Conservation (phyloP, 2,888 invertebrate species). For the Trissolcus japonicus region DNA sequence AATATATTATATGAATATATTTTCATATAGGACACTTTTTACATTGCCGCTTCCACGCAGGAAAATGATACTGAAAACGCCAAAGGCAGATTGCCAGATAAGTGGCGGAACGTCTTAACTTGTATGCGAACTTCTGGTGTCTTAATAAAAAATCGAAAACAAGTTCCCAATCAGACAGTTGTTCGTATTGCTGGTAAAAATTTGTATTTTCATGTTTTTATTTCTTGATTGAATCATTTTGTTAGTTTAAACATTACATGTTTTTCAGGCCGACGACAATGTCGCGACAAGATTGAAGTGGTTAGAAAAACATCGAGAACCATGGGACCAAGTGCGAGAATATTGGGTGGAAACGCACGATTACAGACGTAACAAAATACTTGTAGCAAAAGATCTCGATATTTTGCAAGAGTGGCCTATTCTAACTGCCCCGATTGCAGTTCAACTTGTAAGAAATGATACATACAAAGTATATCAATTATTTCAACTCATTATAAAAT, state of each 20-base stretch:
- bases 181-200: too few species aligned
- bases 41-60: conserved; percentile 5
- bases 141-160: conserved; percentile 16
- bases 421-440: conserved; percentile 23
- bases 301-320: conserved; percentile 9
- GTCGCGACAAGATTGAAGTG: conserved; percentile 8
- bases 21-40: conserved; percentile 20
- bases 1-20: too few species aligned
- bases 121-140: conserved; percentile 12
- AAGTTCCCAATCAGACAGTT: neutral
- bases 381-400: neutral
- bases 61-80: conserved; percentile 31
- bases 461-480: neutral
- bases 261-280: neutral
- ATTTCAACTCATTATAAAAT: neutral
- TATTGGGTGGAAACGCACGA: conserved; percentile 15
- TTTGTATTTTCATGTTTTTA: too few species aligned
- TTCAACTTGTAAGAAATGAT: conserved; percentile 34
- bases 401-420: conserved; percentile 42
- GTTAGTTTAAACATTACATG: neutral
- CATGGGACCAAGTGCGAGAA: conserved; percentile 7
- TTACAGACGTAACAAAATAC: conserved; percentile 1
- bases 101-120: conserved; percentile 27
- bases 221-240: too few species aligned
- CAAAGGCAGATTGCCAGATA: conserved; percentile 33